Percentiles rank a stretch among this genome's conserved stretches.
phyloP scores from a whole-genome alignment of 1,140 invertebrate species.

The Pseudachorutes palmiensis region DNA sequence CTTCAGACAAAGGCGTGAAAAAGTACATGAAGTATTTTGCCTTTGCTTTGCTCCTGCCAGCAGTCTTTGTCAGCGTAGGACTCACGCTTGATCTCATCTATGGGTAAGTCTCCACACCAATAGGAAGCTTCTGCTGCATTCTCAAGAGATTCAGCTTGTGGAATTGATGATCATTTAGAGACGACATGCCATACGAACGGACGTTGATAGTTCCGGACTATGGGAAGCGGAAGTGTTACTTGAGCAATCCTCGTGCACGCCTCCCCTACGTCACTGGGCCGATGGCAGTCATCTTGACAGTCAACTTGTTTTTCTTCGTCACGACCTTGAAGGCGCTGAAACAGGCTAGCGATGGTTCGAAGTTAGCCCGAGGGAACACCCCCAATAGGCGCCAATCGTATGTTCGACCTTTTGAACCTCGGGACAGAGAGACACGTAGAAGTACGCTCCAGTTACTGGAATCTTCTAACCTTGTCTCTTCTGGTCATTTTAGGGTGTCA shows the following conservation, averaged over 20 bases:
- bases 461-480: neutral
- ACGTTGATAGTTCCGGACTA: neutral
- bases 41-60: conserved; percentile 4
- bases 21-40: neutral
- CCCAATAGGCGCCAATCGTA: neutral
- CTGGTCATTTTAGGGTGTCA: neutral
- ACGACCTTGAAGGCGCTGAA: neutral
- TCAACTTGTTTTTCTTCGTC: conserved; percentile 1
- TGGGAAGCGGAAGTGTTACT: neutral
- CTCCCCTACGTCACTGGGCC: neutral
- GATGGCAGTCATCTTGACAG: neutral
- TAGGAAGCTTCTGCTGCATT: neutral
- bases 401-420: neutral
- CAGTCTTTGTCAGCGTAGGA: neutral
- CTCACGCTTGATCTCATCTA: neutral
- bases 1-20: neutral
- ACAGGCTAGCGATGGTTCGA: neutral
- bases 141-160: too few relatives aligned
- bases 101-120: neutral
- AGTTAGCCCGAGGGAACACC: neutral
- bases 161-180: too few relatives aligned
- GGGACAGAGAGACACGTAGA: neutral
- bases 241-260: neutral
- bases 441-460: too few relatives aligned
- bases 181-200: neutral